Conservation (phyloP, 2,888 invertebrate species). For the Drymonia ruficornis region DNA sequence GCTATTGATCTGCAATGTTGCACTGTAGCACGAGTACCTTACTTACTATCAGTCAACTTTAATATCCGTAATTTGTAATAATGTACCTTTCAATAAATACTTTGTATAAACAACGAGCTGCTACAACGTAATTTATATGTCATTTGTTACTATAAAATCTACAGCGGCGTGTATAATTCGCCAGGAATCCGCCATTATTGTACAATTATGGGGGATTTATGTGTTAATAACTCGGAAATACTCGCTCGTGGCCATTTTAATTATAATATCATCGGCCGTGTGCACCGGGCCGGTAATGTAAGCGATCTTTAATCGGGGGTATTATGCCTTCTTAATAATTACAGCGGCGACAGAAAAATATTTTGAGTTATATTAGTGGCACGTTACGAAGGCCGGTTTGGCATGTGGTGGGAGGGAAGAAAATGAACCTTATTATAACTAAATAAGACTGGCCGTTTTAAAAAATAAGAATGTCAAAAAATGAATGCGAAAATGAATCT, state of each 20-base stretch:
- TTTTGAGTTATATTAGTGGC: background rate
- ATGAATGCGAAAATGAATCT: too few species aligned
- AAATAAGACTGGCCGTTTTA: too few species aligned
- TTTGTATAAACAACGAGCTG: background rate
- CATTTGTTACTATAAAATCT: slow-evolving; percentile 5
- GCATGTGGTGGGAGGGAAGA: too few species aligned
- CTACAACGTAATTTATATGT: background rate
- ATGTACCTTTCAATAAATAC: background rate
- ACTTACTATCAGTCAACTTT: too few species aligned
- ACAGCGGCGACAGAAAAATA: background rate
- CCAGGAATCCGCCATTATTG: slow-evolving; percentile 9
- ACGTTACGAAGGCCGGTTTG: too few species aligned
- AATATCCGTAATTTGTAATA: background rate
- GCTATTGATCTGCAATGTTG: too few species aligned
- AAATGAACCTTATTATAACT: too few species aligned
- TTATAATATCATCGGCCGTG: background rate
- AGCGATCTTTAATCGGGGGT: background rate
- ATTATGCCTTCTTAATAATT: background rate
- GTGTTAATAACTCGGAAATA: slow-evolving; percentile 11
- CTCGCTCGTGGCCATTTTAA: background rate
- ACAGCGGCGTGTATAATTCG: slow-evolving; percentile 12
- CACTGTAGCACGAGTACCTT: too few species aligned
- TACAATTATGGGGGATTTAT: slow-evolving; percentile 15
- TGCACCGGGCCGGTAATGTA: background rate
- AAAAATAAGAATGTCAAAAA: too few species aligned